phyloP scores from a whole-genome alignment of 2,888 invertebrate species.

The Leucophenga maculata region DNA sequence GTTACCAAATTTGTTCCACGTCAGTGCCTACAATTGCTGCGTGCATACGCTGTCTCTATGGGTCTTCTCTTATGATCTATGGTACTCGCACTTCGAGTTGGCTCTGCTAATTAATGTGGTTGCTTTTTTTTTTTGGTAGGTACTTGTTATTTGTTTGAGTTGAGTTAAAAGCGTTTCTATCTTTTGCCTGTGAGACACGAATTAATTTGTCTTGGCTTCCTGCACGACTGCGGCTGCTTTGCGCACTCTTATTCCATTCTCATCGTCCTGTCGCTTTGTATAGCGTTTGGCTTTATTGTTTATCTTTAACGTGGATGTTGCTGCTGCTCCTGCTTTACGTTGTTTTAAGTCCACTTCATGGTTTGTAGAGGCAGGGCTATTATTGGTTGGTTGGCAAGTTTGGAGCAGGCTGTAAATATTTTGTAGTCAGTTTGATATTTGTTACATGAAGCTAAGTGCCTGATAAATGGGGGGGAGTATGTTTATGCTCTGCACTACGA shows the following conservation, averaged over 20 bases:
- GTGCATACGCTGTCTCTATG: neutral
- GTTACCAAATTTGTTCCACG: constrained; percentile 7
- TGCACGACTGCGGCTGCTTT: constrained; percentile 7
- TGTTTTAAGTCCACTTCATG: neutral
- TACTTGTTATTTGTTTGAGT: constrained; percentile 10
- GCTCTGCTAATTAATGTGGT: neutral
- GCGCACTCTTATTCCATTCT: neutral
- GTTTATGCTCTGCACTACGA: too few species aligned
- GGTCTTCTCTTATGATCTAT: neutral
- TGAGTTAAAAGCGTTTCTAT: constrained; percentile 28
- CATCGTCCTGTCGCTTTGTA: neutral
- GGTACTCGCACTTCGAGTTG: neutral
- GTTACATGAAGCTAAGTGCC: too few species aligned
- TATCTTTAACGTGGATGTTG: neutral
- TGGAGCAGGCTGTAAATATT: too few species aligned
- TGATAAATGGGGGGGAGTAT: too few species aligned
- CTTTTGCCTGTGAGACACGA: constrained; percentile 47
- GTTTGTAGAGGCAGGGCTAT: too few species aligned
- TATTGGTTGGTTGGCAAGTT: too few species aligned
- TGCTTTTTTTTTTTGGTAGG: neutral
- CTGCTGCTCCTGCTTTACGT: too few species aligned
- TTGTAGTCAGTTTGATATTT: too few species aligned
- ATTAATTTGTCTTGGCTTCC: constrained; percentile 50
- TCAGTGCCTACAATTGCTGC: neutral
- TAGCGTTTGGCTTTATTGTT: neutral